Conservation (phyloP, 2,797 vertebrate species). For the Falco cherrug region DNA sequence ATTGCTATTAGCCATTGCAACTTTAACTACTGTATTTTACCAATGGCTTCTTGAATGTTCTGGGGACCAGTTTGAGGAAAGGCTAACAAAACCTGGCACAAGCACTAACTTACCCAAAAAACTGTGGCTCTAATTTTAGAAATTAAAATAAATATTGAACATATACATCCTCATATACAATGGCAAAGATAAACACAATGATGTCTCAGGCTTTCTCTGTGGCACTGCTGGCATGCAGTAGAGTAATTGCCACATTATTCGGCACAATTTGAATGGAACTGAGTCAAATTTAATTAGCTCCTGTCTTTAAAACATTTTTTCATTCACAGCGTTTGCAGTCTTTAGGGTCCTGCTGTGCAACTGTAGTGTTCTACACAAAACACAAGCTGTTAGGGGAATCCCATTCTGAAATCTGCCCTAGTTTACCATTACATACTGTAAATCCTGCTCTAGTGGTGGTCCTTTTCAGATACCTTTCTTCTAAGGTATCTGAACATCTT, state of each 20-base stretch:
- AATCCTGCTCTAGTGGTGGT: neutral
- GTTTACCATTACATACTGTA: neutral
- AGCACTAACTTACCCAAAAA: neutral
- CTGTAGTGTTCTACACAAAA: neutral
- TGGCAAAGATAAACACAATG: neutral
- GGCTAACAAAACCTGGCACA: neutral
- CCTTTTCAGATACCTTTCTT: neutral
- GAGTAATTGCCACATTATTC: neutral
- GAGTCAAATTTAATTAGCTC: slow-evolving; percentile 23
- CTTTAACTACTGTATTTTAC: neutral
- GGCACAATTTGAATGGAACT: neutral
- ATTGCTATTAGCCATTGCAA: neutral
- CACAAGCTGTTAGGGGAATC: neutral
- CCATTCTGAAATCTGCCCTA: neutral
- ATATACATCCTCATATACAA: neutral
- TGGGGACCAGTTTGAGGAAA: neutral
- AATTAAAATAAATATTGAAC: neutral
- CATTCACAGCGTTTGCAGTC: neutral
- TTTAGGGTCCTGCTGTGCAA: neutral
- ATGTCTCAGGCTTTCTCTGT: neutral
- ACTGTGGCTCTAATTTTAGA: neutral
- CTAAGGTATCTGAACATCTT: neutral
- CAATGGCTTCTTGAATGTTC: neutral
- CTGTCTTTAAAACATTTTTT: neutral
- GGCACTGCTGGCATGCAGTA: neutral